These are phyloP conservation scores for Lepus oiostolus DNA, from an alignment of 2,797 vertebrate genomes.

Conservation along the genomic window DNA sequence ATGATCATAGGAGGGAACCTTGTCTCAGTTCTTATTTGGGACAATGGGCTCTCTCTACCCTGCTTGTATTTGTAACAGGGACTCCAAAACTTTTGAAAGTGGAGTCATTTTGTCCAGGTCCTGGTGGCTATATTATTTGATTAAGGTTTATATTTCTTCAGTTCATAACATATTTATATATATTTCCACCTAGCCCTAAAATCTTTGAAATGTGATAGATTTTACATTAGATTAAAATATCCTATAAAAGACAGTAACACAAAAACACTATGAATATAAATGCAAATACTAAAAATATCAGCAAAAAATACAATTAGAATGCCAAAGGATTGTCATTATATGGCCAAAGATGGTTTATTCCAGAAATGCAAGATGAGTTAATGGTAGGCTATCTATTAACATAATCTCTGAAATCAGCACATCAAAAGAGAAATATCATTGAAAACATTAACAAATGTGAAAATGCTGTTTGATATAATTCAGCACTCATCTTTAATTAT, in stretches of 20 bases:
- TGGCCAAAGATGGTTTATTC: not conserved
- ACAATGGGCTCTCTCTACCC: not conserved
- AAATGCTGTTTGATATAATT: conserved; percentile 3
- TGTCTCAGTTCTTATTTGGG: not conserved
- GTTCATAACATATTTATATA: not conserved
- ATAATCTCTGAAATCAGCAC: not conserved
- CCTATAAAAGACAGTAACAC: not conserved
- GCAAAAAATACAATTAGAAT: conserved; percentile 38
- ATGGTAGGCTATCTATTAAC: not conserved
- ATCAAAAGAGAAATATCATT: conserved; percentile 17
- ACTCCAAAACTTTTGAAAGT: not conserved
- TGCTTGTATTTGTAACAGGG: not conserved
- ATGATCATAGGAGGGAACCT: not conserved
- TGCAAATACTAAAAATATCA: conserved; percentile 26
- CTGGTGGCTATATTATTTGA: not conserved
- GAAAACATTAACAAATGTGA: conserved; percentile 38
- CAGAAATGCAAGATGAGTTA: not conserved
- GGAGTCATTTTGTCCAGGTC: not conserved
- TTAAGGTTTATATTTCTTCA: conserved; percentile 1
- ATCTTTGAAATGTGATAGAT: not conserved
- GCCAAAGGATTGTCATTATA: not conserved
- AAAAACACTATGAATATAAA: not conserved
- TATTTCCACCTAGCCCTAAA: not conserved
- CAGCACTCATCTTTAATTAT: conserved; percentile 25
- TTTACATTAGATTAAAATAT: conserved; percentile 9